phyloP scores from a whole-genome alignment of 2,113 vertebrate species.

The Thermophis baileyi region DNA sequence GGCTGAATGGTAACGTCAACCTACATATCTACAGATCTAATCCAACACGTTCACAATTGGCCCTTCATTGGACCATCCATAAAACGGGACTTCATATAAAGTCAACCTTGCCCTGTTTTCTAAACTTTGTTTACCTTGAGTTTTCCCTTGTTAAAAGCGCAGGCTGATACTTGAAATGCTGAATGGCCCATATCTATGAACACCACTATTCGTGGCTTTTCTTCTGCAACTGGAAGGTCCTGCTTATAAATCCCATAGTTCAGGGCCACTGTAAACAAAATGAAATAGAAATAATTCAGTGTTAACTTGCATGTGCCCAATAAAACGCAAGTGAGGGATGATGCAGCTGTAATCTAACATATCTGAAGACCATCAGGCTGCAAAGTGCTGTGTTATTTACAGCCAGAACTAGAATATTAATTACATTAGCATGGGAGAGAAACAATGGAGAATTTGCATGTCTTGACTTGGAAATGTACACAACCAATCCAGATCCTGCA shows the following conservation, averaged over 20 bases:
- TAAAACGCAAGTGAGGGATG: not conserved
- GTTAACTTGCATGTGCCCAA: not conserved
- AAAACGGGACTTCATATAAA: not conserved
- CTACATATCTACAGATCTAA: not conserved
- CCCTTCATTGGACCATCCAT: not conserved
- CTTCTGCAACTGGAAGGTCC: constrained; percentile 90
- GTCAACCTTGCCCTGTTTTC: not conserved
- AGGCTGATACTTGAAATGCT: constrained; percentile 91
- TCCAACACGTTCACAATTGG: not conserved
- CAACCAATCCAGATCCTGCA: not conserved
- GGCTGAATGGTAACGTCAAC: not conserved
- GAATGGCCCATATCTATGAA: constrained; percentile 97
- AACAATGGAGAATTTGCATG: not conserved
- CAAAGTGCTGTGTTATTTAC: not conserved
- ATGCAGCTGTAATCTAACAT: not conserved
- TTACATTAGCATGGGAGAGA: not conserved
- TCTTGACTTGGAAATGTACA: not conserved
- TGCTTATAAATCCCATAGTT: constrained; percentile 99
- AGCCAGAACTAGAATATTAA: not conserved
- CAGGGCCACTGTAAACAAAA: constrained; percentile 80
- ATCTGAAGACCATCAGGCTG: not conserved
- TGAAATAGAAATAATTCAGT: not conserved
- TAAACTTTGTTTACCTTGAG: constrained; percentile 81
- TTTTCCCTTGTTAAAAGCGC: constrained; percentile 97
- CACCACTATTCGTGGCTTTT: constrained; percentile 91